phyloP scores from a whole-genome alignment of 2,113 vertebrate species.

The Pipa parva region DNA sequence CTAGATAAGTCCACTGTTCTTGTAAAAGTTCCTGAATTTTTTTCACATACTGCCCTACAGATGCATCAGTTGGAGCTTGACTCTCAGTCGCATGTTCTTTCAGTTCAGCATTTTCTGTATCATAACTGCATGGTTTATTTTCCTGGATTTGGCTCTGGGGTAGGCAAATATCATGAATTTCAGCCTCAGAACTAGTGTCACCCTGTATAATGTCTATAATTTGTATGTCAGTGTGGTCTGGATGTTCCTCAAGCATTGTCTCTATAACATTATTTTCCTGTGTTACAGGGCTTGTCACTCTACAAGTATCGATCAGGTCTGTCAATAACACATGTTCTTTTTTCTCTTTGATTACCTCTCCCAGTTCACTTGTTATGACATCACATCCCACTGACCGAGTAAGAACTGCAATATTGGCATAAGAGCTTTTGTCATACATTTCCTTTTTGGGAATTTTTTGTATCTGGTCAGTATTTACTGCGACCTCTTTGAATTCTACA shows the following conservation, averaged over 20 bases:
- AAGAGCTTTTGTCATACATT: conserved; percentile 60
- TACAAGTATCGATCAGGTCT: background rate
- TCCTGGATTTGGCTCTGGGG: background rate
- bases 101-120: conserved; percentile 3
- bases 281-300: background rate
- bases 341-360: conserved; percentile 30
- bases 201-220: background rate
- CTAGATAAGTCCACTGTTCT: conserved; percentile 92
- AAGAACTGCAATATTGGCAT: conserved; percentile 50
- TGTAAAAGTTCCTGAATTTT: conserved; percentile 90
- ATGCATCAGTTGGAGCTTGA: conserved; percentile 61
- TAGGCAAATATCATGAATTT: background rate
- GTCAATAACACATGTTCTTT: background rate
- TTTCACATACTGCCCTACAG: conserved; percentile 86
- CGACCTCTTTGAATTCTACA: conserved; percentile 46
- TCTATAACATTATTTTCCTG: background rate
- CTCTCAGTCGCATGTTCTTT: conserved; percentile 43
- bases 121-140: background rate
- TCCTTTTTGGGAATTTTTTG: conserved; percentile 41
- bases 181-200: background rate
- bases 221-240: background rate
- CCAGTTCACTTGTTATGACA: background rate
- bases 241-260: background rate
- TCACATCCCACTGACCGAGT: conserved; percentile 43
- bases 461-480: conserved; percentile 57